Evolutionary conservation across 2,888 invertebrate species (phyloP), one percentile per base, ranked within the genome.

Genomic region (Tenthredo scrophulariae): DNA sequence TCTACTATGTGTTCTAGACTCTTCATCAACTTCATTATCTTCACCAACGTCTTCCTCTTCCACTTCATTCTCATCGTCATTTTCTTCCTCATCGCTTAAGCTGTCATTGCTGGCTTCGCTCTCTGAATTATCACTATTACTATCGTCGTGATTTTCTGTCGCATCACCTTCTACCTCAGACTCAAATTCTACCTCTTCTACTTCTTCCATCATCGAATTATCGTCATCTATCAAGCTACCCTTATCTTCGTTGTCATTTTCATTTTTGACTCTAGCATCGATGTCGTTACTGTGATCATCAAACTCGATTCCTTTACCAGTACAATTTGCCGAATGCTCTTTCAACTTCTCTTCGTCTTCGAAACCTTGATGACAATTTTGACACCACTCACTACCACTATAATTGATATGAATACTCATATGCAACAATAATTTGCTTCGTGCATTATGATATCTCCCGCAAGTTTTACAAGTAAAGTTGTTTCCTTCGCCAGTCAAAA

Each of bases 381-480:
- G 87, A 85, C 93, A 93, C 89, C 91, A 90, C 5, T 88, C 88
- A 37, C 90, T 91, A 0, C 89, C 91, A 18, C 89, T 89, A 86
- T 94, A 94, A 82, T 94, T 94, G 67, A 94, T 94, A 88, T 95
- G 95, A 67, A 95, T 95, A 37, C 94, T 94, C 94, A 94, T 95
- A 88, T 95, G 95, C 4, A 95, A 90, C 29, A 94, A 91, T 9
- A 95, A 88, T 88, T 95, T 95, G 13, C 94, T 94, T 65, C 94
- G 93, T 1, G 95, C 95, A 87, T 95, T 95, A 88, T 95, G 95
- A 89, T 95, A 95, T 18, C 94, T 91, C 15, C 94, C 94, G 87
- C 94, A 94, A 2, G 94, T 93, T 86, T 94, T 93, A 88, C 95
- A 95, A 0, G 95, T 95, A 86, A 95, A 95, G 88, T 95, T 95